phyloP scores from a whole-genome alignment of 2,113 vertebrate genomes.

The Elaphurus davidianus region DNA sequence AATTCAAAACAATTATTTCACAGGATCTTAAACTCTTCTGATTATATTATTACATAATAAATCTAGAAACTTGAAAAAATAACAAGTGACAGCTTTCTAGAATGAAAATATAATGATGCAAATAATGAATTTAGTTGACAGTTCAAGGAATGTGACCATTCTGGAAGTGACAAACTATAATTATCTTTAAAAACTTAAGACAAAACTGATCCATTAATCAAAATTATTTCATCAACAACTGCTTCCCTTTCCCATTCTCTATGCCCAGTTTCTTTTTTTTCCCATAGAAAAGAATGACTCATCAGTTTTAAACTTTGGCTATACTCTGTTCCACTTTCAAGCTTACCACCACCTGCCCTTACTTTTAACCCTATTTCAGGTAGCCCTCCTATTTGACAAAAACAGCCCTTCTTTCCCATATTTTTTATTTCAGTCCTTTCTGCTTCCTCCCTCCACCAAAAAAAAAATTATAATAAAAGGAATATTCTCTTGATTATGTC shows the following conservation, averaged over 20 bases:
- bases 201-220: conserved; percentile 24
- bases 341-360: conserved; percentile 5
- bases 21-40: conserved; percentile 26
- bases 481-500: conserved; percentile 4
- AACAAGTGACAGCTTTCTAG: conserved; percentile 1
- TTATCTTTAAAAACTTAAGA: neutral
- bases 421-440: conserved; percentile 38
- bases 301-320: conserved; percentile 19
- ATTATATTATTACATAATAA: conserved; percentile 21
- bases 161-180: conserved; percentile 16
- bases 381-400: neutral
- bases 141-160: neutral
- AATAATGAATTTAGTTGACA: conserved; percentile 1
- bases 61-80: conserved; percentile 13
- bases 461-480: conserved; percentile 30
- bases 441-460: neutral
- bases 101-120: conserved; percentile 36
- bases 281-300: neutral
- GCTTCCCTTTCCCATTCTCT: neutral
- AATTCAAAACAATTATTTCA: conserved; percentile 6
- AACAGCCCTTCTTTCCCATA: neutral
- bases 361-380: neutral
- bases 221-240: conserved; percentile 16
- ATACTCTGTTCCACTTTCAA: neutral
- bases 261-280: neutral